Evolutionary conservation across 2,888 invertebrate genomes (phyloP).

Genomic region (Hyppa rectilinea): DNA sequence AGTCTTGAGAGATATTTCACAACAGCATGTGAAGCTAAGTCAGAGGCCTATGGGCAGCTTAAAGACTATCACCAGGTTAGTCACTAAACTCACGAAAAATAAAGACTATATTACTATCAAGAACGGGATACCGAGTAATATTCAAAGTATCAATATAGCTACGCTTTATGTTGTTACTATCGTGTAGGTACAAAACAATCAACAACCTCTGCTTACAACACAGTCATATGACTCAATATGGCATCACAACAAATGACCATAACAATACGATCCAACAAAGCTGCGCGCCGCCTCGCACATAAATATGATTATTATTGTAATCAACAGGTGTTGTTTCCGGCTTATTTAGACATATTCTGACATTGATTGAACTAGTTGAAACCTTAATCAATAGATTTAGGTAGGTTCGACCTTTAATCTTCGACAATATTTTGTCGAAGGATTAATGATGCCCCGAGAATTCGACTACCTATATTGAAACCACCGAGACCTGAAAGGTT

Average conservation of each 20-base stretch:
- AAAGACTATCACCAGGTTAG: too few relatives aligned
- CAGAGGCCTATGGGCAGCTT: too few relatives aligned
- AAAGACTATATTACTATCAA: too few relatives aligned
- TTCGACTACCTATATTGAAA: too few relatives aligned
- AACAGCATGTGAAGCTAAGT: too few relatives aligned
- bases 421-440: background rate
- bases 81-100: too few relatives aligned
- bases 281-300: slow-evolving; percentile 35
- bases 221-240: slow-evolving; percentile 38
- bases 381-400: too few relatives aligned
- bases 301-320: slow-evolving; percentile 59
- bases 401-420: too few relatives aligned
- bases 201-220: slow-evolving; percentile 17
- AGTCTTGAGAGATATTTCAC: too few relatives aligned
- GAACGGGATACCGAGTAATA: background rate
- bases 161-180: background rate
- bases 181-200: background rate
- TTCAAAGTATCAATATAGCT: background rate
- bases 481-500: too few relatives aligned
- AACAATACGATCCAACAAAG: slow-evolving; percentile 37
- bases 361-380: background rate
- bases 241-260: slow-evolving; percentile 47
- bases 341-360: slow-evolving; percentile 11
- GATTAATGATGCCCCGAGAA: too few relatives aligned
- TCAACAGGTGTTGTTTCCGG: slow-evolving; percentile 49